Evolutionary conservation across 2,113 vertebrate species (phyloP).

Genomic region (Bucco capensis): DNA sequence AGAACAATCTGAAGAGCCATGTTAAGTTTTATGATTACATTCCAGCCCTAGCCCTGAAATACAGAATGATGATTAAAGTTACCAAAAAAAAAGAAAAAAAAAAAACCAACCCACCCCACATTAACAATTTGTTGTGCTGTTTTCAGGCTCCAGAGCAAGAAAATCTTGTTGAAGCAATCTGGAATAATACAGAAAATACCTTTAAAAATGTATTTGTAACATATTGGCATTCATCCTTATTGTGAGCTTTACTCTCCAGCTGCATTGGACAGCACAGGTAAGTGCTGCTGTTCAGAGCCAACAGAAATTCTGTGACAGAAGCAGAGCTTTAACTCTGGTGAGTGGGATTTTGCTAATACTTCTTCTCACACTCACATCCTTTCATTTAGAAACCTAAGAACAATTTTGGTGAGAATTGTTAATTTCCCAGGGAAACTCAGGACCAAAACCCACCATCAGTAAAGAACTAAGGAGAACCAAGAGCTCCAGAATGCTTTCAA

Average conservation of each 20-base stretch:
- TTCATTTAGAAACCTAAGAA: background rate
- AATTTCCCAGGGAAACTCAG: background rate
- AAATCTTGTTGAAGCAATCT: background rate
- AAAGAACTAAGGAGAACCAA: background rate
- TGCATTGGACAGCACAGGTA: background rate
- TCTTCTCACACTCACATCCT: background rate
- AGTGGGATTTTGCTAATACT: background rate
- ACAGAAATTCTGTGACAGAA: background rate
- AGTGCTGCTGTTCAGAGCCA: background rate
- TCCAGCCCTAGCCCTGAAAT: background rate
- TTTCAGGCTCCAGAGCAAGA: background rate
- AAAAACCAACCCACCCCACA: background rate
- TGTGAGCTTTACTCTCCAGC: background rate
- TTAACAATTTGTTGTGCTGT: background rate
- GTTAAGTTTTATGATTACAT: conserved; percentile 60
- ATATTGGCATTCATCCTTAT: background rate
- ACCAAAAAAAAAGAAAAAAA: background rate
- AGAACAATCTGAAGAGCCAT: conserved; percentile 49
- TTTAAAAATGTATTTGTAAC: background rate
- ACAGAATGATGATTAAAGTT: background rate
- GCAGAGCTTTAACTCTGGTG: background rate
- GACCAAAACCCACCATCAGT: background rate
- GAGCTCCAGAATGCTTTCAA: background rate
- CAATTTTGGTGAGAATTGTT: background rate
- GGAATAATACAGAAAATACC: background rate